Evolutionary conservation across 2,113 vertebrate genomes (phyloP), one percentile per base, ranked within the genome.

Genomic region (Mugil cephalus): DNA sequence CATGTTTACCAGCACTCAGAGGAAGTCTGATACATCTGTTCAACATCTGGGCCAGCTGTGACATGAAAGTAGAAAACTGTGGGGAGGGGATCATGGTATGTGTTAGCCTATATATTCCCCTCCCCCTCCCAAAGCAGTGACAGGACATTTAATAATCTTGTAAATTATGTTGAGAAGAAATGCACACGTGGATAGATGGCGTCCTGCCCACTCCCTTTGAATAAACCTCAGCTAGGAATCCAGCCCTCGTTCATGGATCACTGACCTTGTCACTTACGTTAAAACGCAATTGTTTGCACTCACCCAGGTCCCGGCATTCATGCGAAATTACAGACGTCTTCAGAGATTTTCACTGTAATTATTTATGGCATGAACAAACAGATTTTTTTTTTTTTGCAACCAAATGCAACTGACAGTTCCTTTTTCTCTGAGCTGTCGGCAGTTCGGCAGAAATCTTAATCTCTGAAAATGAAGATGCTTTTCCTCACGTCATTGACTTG

Each of bases 1-100:
- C 45, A 5, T 87, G 84, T 91, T 89, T 88, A 81, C 71, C 72
- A 76, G 86, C 50, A 77, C 51, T 43, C 70, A 75, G 21, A 54
- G 75, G 80, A 89, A 82, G 80, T 87, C 60, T 73, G 39, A 73
- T 55, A 85, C 93, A 93, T 94, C 91, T 94, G 92, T 86, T 85
- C 45, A 82, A 87, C 91, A 93, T 93, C 88, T 94, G 92, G 87
- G 54, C 55, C 80, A 84, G 86, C 77, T 86, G 89, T 84, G 61
- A 84, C 85, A 86, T 90, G 83, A 91, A 87, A 91, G 87, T n/a
- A 55, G 63, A 12, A 55, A 54, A 67, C 73, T 34, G 46, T 70
- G 59, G 42, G 52, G 50, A 62, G 73, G 72, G 65, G 80, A 12
- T 54, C 58, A 48, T 61, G 78, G 72, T 77, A 74, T 75, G 40